A percentile compares a stretch with the other conserved stretches of the same genome.
These are phyloP conservation scores for Petrocephalus schoutedeni DNA, from an alignment of 2,797 vertebrate species.

Conservation along the genomic window DNA sequence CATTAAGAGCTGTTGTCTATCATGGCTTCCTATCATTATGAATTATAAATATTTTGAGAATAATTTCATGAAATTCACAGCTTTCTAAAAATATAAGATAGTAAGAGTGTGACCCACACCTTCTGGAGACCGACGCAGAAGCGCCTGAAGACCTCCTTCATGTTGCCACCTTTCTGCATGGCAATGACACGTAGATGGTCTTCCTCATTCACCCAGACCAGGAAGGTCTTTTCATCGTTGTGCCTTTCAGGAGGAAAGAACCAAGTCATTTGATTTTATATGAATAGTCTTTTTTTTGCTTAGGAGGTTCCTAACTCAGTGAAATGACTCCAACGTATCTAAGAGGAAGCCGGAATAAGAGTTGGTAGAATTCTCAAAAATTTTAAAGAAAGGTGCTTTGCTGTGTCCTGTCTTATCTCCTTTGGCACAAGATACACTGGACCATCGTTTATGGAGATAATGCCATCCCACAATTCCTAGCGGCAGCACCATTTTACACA, in stretches of 20 bases:
- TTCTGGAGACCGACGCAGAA: constrained; percentile 74
- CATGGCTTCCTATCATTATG: background rate
- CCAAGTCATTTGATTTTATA: background rate
- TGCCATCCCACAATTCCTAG: background rate
- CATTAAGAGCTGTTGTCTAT: background rate
- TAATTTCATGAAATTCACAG: background rate
- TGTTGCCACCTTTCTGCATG: constrained; percentile 77
- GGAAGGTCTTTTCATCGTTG: constrained; percentile 73
- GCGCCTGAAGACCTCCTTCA: constrained; percentile 79
- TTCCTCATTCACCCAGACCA: constrained; percentile 81
- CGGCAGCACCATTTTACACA: background rate
- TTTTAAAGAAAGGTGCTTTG: background rate
- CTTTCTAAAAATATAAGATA: background rate
- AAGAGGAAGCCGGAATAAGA: background rate
- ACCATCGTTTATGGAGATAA: background rate
- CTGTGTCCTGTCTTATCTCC: background rate
- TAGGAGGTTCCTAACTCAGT: no score
- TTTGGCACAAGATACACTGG: background rate
- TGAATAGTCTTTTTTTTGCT: background rate
- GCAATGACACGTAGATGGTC: constrained; percentile 78
- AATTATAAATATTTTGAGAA: background rate
- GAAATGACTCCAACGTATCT: background rate
- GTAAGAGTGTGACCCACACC: constrained; percentile 41
- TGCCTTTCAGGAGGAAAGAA: constrained; percentile 53
- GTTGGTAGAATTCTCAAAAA: background rate